Conservation (phyloP, 2,888 invertebrate species). For the Acanthopleura granulata region DNA sequence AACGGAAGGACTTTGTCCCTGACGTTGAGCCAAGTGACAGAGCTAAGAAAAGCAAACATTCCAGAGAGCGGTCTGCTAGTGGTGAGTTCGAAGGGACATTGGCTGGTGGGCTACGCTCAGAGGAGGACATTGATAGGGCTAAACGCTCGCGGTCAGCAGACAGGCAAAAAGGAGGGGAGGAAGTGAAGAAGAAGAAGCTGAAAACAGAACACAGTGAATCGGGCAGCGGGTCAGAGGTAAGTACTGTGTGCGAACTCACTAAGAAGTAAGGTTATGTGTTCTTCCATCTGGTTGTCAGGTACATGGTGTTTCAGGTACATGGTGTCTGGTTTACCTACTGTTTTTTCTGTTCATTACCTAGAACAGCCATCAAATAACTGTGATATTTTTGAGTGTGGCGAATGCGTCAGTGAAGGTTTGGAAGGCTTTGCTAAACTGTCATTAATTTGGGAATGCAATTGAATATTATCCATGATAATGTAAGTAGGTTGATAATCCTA, state of each 20-base stretch:
- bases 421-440: too few relatives aligned
- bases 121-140: background rate
- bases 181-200: background rate
- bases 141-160: background rate
- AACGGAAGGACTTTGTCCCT: background rate
- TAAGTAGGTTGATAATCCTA: too few relatives aligned
- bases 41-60: background rate
- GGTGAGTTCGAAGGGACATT: background rate
- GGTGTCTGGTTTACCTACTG: too few relatives aligned
- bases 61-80: background rate
- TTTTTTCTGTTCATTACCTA: too few relatives aligned
- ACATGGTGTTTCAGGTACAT: too few relatives aligned
- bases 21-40: background rate
- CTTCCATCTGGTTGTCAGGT: too few relatives aligned
- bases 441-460: too few relatives aligned
- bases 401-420: too few relatives aligned
- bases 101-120: background rate
- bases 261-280: too few relatives aligned
- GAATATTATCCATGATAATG: too few relatives aligned
- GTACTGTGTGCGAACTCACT: background rate
- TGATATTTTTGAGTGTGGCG: too few relatives aligned
- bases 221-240: constrained; percentile 44
- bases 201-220: constrained; percentile 33
- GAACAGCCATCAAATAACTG: too few relatives aligned
- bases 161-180: background rate